Evolutionary conservation across 2,797 vertebrate genomes (phyloP).

Genomic region (Peromyscus nudipes): DNA sequence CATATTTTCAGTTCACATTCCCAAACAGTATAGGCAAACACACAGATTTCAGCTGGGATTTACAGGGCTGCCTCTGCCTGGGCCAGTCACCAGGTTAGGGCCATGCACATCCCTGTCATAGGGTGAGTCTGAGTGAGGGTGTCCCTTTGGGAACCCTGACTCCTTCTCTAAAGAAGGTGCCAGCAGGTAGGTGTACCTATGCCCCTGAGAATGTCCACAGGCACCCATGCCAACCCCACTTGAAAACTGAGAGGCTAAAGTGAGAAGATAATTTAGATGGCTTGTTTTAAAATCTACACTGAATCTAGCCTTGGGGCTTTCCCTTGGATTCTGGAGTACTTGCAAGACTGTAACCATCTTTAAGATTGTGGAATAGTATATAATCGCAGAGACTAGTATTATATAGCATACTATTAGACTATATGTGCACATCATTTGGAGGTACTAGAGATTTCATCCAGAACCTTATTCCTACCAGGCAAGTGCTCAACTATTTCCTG

Average conservation of each 20-base stretch:
- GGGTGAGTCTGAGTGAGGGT: background rate
- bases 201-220: background rate
- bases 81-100: slow-evolving; percentile 29
- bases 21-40: slow-evolving; percentile 76
- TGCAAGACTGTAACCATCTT: slow-evolving; percentile 27
- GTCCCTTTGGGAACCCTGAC: background rate
- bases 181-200: too few species aligned
- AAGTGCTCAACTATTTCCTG: background rate
- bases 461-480: background rate
- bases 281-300: slow-evolving; percentile 22
- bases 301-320: background rate
- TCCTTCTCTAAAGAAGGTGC: background rate
- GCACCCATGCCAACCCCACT: background rate
- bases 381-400: slow-evolving; percentile 63
- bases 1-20: slow-evolving; percentile 76
- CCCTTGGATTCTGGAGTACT: slow-evolving; percentile 46
- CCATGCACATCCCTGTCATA: background rate
- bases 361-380: slow-evolving; percentile 69
- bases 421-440: background rate
- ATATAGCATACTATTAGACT: too few species aligned
- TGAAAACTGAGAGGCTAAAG: background rate
- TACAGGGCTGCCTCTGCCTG: background rate
- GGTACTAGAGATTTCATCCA: background rate
- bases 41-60: slow-evolving; percentile 58
- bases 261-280: background rate